Conservation (phyloP, 2,797 vertebrate species). For the Pteropus rufus region DNA sequence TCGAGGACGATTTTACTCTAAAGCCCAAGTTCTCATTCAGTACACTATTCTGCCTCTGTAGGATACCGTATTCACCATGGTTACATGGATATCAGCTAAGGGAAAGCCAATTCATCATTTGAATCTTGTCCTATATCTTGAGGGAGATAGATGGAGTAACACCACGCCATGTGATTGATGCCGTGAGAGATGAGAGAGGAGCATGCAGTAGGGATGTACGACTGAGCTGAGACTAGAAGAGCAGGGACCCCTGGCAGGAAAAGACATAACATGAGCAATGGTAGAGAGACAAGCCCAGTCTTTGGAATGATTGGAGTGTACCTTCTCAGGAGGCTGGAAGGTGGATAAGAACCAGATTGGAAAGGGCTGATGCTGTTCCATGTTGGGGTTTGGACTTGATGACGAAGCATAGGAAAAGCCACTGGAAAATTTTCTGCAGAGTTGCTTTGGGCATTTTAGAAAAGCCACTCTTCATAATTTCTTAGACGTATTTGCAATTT, state of each 20-base stretch:
- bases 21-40: neutral
- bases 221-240: neutral
- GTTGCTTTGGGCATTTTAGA: neutral
- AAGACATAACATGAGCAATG: no score
- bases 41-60: neutral
- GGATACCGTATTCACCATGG: neutral
- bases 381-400: neutral
- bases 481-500: constrained; percentile 42
- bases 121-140: neutral
- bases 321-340: neutral
- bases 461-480: constrained; percentile 27
- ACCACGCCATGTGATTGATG: neutral
- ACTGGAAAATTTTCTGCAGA: neutral
- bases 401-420: neutral
- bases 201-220: neutral
- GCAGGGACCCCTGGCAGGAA: neutral
- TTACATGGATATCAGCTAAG: neutral
- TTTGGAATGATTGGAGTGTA: neutral
- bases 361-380: neutral
- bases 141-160: neutral
- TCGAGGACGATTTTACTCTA: neutral
- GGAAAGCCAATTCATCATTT: neutral
- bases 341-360: neutral
- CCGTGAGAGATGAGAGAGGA: neutral
- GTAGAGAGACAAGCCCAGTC: neutral